Base-by-base conservation (phyloP, 1,140 invertebrate genomes). In the Drosophila nigromelanica region DNA sequence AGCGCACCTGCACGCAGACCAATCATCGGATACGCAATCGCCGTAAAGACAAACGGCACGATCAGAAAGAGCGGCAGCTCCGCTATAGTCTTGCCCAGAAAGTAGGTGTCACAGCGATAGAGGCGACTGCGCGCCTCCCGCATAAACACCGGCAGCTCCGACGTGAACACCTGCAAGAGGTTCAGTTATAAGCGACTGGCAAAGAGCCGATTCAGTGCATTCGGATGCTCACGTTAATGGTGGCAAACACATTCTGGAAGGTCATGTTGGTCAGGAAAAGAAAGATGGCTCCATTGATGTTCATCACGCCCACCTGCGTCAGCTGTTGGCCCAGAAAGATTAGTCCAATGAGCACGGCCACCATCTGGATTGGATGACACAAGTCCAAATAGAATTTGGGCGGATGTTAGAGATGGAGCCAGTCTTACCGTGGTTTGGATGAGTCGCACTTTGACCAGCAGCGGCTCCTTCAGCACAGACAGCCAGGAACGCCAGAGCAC, bases 251-350 rank as follows among this genome's bases (percentile, higher is more conserved):
- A 92, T 98, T 98, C 90, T 97, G 97, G 92, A 98, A 98, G 6
- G 97, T 99, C 95, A 98, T 97, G 91, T 98, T 98, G 4, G 96
- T 98, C 2, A 99, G 93, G 89, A 98, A 96, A 58, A 99, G 94
- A 90, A 98, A 99, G 18, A 99, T 93, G n/a, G 96, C 97, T 50
- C 98, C 98, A 91, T 98, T 99, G 63, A 99, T 98, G 91, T 99
- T 99, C 95, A 97, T 97, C 0, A 98, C 96, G 4, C 97, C 97
- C 78, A 97, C 95, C 92, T 98, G 96, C 80, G 97, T 95, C 35
- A 97, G 85, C 78, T 94, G 92, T 91, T 99, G 98, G 1, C 96
- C 95, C 85, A 96, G 97, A 92, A 98, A 99, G 60, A 99, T 96
- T 4, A 98, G 91, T 5, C 98, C 98, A 69, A 99, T 95, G 3